Base-by-base conservation (phyloP, 2,113 vertebrate species). In the Melanerpes formicivorus region DNA sequence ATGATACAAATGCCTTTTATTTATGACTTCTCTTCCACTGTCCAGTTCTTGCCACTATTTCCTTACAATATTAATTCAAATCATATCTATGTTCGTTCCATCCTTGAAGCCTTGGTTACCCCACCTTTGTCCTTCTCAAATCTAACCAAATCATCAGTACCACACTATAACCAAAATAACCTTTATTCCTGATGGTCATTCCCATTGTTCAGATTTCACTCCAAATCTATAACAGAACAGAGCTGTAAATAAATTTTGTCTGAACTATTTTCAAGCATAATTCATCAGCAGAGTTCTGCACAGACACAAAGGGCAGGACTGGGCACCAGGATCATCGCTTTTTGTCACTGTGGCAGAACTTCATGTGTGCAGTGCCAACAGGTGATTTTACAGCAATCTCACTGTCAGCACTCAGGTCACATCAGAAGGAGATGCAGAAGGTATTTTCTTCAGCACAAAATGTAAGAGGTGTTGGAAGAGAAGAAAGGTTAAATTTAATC, bases 391-490 rank as follows among this genome's bases (percentile, higher is more conserved):
- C 34, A 55, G 12, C 19, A 64, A 15, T 67, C 46, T 88, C 44
- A 62, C 50, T 13, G 5, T 40, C 60, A 73, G 84, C 29, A n/a
- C n/a, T 55, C 7, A 59, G 29, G 18, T 84, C 44, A 64, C 30
- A 13, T 84, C 87, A 63, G 40, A 73, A 84, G 14, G 18, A 77
- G n/a, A 72, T 17, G 54, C 25, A 65, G 66, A 65, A 84, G 48
- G 5, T 73, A 23, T 56, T 78, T 80, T 87, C 63, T 76, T 82
- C 72, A 90, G 44, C 26, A 74, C n/a, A 76, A 46, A 58, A 79
- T 69, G 1, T 12, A 22, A 81, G 22, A 69, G 32, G 5, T 40
- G 9, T 73, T 69, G 44, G 59, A 87, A 74, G 30, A 65, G 26
- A 77, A 69, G 4, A 11, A 17, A 64, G 44, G 17, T 75, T 69